Conservation (phyloP, 2,888 invertebrate genomes). For the Hypolimnas misippus region DNA sequence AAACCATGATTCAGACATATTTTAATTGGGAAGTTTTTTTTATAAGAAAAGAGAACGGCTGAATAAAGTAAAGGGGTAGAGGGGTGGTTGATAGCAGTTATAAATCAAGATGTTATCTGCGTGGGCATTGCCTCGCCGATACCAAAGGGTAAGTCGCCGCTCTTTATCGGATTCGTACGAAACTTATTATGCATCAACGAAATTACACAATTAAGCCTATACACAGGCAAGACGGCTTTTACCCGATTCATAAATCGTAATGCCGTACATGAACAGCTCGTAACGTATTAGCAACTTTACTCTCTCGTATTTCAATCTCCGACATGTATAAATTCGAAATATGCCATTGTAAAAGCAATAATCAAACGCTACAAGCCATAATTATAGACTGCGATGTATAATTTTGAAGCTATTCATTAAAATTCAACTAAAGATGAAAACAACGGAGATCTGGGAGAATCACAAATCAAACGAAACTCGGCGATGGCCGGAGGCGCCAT, state of each 20-base stretch:
- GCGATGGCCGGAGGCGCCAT: conserved; percentile 71
- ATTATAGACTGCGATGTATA: conserved; percentile 75
- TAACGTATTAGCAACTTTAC: conserved; percentile 29
- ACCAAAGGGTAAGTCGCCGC: conserved; percentile 69
- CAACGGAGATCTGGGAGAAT: conserved; percentile 68
- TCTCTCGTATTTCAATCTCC: conserved; percentile 39
- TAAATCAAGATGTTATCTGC: conserved; percentile 82
- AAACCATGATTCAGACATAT: neutral
- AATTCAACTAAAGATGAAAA: conserved; percentile 81
- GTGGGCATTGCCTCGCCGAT: conserved; percentile 70
- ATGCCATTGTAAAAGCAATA: conserved; percentile 72
- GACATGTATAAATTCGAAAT: conserved; percentile 51
- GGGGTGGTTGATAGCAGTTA: conserved; percentile 68
- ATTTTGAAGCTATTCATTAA: conserved; percentile 80
- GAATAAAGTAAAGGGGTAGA: conserved; percentile 33
- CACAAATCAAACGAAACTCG: conserved; percentile 79
- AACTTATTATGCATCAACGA: conserved; percentile 26
- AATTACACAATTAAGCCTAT: conserved; percentile 23
- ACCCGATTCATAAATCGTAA: conserved; percentile 12
- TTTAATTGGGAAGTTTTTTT: conserved; percentile 6
- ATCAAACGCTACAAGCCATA: conserved; percentile 71
- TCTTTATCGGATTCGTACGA: conserved; percentile 49
- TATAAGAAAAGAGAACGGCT: conserved; percentile 19
- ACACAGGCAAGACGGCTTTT: conserved; percentile 20
- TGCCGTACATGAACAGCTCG: conserved; percentile 12